phyloP scores from a whole-genome alignment of 1,140 invertebrate genomes.

The Drosophila pectinifera region DNA sequence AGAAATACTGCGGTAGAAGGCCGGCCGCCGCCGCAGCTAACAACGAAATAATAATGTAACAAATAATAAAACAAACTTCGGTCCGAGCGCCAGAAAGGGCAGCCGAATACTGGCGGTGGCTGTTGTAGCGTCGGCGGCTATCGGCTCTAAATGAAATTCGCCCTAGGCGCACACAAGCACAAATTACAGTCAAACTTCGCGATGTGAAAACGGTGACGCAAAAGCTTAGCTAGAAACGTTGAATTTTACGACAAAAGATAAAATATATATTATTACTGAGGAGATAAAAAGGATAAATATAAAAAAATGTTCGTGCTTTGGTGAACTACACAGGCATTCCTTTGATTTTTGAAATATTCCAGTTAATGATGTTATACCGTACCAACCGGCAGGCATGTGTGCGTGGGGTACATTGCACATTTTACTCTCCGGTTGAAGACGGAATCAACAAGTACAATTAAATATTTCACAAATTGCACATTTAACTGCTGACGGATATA shows the following conservation, averaged over 20 bases:
- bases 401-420: constrained; percentile 6
- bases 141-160: constrained; percentile 48
- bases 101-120: constrained; percentile 57
- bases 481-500: neutral
- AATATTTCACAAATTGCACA: neutral
- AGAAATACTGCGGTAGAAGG: constrained; percentile 32
- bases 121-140: constrained; percentile 44
- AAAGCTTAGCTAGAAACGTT: too few relatives aligned
- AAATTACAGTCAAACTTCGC: constrained; percentile 11
- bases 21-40: constrained; percentile 16
- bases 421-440: constrained; percentile 5
- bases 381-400: neutral
- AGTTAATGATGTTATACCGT: neutral
- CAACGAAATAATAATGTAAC: constrained; percentile 38
- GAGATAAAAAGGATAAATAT: too few relatives aligned
- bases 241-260: too few relatives aligned
- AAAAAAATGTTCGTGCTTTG: too few relatives aligned
- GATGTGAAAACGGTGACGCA: neutral
- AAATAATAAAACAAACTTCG: constrained; percentile 50
- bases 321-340: too few relatives aligned
- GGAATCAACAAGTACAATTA: constrained; percentile 15
- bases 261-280: too few relatives aligned
- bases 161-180: constrained; percentile 10
- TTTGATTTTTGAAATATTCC: too few relatives aligned
- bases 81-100: constrained; percentile 65